Evolutionary conservation across 2,888 invertebrate species (phyloP).

Genomic region (Mythimna lalbum): DNA sequence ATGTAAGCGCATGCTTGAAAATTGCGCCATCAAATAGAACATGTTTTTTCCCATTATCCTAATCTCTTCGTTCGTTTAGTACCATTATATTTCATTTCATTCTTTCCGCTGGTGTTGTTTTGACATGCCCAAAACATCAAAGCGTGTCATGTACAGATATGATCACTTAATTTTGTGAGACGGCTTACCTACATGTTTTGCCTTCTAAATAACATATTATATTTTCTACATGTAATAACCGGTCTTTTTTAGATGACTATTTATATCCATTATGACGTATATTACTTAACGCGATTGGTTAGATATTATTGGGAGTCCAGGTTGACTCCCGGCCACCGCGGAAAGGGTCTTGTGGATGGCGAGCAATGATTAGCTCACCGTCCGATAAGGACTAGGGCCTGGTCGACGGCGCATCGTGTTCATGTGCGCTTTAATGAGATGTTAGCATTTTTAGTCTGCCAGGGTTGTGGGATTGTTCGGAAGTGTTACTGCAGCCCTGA

Average conservation of each 20-base stretch:
- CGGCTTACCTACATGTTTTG: constrained; percentile 3
- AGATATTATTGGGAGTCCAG: not conserved
- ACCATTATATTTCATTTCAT: constrained; percentile 49
- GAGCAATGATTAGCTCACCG: too few relatives aligned
- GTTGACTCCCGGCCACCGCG: too few relatives aligned
- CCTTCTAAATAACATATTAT: not conserved
- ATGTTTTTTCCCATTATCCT: constrained; percentile 42
- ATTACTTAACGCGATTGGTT: not conserved
- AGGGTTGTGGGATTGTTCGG: too few relatives aligned
- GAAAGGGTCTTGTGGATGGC: not conserved
- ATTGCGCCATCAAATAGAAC: constrained; percentile 43
- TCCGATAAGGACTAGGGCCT: too few relatives aligned
- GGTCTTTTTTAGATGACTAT: not conserved
- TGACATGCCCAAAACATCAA: constrained; percentile 48
- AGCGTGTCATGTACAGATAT: constrained; percentile 34
- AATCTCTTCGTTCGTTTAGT: constrained; percentile 45
- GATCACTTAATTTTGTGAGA: constrained; percentile 46
- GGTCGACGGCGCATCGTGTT: too few relatives aligned
- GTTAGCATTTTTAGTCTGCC: too few relatives aligned
- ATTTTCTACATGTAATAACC: not conserved
- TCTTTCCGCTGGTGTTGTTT: constrained; percentile 31
- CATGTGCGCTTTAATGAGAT: too few relatives aligned
- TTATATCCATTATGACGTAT: not conserved
- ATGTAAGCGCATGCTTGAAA: constrained; percentile 46
- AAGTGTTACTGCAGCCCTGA: too few relatives aligned